phyloP scores from a whole-genome alignment of 2,797 vertebrate genomes.

The Danio jaintianensis region DNA sequence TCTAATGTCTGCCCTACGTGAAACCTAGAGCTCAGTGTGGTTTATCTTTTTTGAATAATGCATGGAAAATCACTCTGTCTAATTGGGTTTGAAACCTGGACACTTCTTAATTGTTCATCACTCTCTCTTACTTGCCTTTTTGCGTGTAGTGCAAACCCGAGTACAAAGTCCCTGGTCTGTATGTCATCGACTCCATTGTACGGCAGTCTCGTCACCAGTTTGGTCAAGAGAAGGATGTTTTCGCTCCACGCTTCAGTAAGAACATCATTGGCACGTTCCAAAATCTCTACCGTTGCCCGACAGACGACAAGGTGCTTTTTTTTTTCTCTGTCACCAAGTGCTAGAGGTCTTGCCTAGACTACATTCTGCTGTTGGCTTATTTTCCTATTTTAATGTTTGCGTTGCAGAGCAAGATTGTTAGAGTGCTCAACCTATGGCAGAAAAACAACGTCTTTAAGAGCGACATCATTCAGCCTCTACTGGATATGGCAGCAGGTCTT shows the following conservation, averaged over 20 bases:
- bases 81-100: background rate
- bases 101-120: background rate
- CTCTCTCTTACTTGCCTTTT: no score
- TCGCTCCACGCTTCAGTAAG: conserved; percentile 98
- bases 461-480: conserved; percentile 96
- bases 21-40: background rate
- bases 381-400: background rate
- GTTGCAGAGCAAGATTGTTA: conserved; percentile 95
- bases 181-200: conserved; percentile 98
- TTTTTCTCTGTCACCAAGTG: conserved; percentile 35
- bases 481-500: conserved; percentile 98
- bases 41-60: background rate
- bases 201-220: conserved; percentile 98
- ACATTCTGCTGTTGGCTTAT: conserved; percentile 3
- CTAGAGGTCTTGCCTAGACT: background rate
- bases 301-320: conserved; percentile 92
- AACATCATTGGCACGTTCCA: conserved; percentile 98
- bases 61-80: background rate
- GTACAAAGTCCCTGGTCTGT: conserved; percentile 98
- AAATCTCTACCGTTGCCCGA: conserved; percentile 96
- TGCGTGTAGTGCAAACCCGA: conserved; percentile 92
- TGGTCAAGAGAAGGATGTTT: conserved; percentile 97
- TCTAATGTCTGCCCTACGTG: background rate
- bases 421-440: conserved; percentile 99
- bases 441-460: conserved; percentile 99